Conservation (phyloP, 2,113 vertebrate species). For the Percopsis transmontana region DNA sequence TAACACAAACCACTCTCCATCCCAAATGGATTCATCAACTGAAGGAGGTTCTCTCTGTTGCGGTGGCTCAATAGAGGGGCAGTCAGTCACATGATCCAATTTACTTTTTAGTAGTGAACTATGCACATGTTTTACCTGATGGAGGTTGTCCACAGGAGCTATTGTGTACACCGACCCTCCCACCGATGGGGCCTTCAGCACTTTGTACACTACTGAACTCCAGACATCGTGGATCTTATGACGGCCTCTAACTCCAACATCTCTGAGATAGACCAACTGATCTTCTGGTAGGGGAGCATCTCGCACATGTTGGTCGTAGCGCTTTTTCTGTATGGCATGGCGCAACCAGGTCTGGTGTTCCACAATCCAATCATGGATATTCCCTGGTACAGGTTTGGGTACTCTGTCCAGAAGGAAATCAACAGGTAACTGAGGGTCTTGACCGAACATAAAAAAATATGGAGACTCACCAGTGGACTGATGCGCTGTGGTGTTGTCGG, state of each 20-base stretch:
- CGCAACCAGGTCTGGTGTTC: background rate
- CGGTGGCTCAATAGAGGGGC: too few relatives aligned
- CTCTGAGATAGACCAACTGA: constrained; percentile 14
- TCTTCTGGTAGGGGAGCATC: background rate
- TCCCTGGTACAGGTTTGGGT: background rate
- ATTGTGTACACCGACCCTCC: background rate
- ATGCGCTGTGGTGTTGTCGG: constrained; percentile 15
- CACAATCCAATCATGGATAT: constrained; percentile 4
- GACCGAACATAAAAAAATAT: constrained; percentile 13
- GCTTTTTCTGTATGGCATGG: background rate
- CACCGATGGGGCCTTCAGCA: background rate
- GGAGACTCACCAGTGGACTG: constrained; percentile 8
- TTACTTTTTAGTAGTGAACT: too few relatives aligned
- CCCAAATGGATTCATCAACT: too few relatives aligned
- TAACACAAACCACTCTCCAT: too few relatives aligned
- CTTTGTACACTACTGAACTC: background rate
- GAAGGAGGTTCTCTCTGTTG: too few relatives aligned
- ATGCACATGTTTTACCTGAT: background rate
- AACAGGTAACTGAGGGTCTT: constrained; percentile 12
- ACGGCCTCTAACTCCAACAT: background rate
- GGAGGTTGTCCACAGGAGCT: background rate
- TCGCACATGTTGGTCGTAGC: background rate
- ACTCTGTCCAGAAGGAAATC: constrained; percentile 24
- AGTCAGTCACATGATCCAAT: too few relatives aligned
- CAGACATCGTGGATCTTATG: background rate